Base-by-base conservation (phyloP, 2,888 invertebrate species). In the Drosophila planitibia region DNA sequence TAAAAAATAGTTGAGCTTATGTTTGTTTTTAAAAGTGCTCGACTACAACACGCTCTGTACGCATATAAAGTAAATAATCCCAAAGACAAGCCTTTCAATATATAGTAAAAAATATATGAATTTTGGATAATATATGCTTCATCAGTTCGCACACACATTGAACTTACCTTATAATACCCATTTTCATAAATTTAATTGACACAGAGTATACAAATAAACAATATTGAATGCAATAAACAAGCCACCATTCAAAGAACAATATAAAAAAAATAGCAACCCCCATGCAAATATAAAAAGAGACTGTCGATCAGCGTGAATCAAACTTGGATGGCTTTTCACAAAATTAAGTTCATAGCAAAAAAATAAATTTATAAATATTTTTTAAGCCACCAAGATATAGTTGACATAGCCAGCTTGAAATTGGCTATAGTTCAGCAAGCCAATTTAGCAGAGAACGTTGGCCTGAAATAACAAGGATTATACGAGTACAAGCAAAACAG, bases 391-490 rank as follows among this genome's bases (percentile, higher is more conserved):
- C n/a, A 14, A 33, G 16, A 30, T 32, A 25, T 14, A 25, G 35
- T 37, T 51, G 30, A 39, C 41, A 30, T 9, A 35, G n/a, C 58
- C n/a, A 41, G 25, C 19, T 16, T n/a, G 30, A 30, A 35, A 41
- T 49, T 51, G 22, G 39, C 37, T 22, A 39, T 25, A 52, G 58
- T 71, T 60, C 25, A 55, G 47, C 28, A 49, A 70, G 55, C 32
- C 47, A 64, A 61, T 76, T 65, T 62, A 35, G 52, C 58, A 59
- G 53, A 62, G 41, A 69, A 52, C 53, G 60, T 57, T 68, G 70
- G 83, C 75, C 86, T 88, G 85, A 57, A 79, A 87, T 69, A 87
- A 87, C 85, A 85, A 71, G 71, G 71, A 74, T 85, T 76, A 74
- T 49, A 37, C 52, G 77, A 81, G 72, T 67, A 69, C 63, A 82